Evolutionary conservation across 2,888 invertebrate species (phyloP).

Genomic region (Metalampra italica): DNA sequence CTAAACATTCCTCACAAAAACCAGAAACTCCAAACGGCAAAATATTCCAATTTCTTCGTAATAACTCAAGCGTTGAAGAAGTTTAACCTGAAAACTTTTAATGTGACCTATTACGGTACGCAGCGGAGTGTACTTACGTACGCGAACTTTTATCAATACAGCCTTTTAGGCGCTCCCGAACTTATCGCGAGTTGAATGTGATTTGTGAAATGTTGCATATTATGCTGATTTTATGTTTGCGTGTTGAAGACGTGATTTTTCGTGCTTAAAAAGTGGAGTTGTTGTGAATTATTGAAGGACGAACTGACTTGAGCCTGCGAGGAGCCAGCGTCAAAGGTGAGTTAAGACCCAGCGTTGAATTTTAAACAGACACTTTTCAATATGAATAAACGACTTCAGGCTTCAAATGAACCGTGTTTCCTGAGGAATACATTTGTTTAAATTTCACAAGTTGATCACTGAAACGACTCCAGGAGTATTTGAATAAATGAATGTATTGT

Average conservation of each 20-base stretch:
- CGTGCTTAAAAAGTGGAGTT: constrained; percentile 50
- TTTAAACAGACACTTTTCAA: constrained; percentile 46
- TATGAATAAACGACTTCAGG: constrained; percentile 35
- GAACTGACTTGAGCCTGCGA: constrained; percentile 24
- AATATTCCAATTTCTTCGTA: not conserved
- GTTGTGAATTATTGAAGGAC: constrained; percentile 40
- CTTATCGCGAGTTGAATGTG: constrained; percentile 46
- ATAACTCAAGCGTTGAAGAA: not conserved
- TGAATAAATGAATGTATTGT: constrained; percentile 41
- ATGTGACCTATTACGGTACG: constrained; percentile 35
- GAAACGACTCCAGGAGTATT: constrained; percentile 26
- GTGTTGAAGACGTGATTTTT: constrained; percentile 50
- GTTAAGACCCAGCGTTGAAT: constrained; percentile 37
- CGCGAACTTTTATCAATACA: constrained; percentile 43
- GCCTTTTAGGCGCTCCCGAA: constrained; percentile 39
- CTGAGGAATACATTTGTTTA: constrained; percentile 30
- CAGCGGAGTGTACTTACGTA: constrained; percentile 23
- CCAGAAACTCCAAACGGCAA: not conserved
- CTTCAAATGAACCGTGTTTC: constrained; percentile 25
- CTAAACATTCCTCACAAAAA: constrained; percentile 16
- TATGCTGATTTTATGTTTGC: constrained; percentile 51
- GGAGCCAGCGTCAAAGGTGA: constrained; percentile 44
- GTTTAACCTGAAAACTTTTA: constrained; percentile 21
- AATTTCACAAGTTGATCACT: constrained; percentile 32
- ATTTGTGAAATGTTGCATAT: constrained; percentile 62